Conservation (phyloP, 2,113 vertebrate species). For the Gambusia holbrooki region DNA sequence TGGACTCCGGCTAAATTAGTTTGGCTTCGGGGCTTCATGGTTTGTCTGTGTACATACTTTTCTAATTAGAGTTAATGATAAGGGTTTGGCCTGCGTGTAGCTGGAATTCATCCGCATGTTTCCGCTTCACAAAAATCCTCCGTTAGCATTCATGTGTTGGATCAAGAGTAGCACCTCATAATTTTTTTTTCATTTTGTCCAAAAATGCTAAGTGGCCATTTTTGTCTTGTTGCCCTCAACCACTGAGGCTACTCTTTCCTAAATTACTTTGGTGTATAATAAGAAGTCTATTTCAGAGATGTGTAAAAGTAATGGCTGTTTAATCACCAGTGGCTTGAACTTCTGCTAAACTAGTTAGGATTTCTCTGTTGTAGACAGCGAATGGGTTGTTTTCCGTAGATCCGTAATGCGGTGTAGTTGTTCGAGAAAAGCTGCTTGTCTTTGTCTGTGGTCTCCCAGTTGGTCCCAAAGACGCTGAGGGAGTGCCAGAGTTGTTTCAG, state of each 20-base stretch:
- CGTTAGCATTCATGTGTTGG: constrained; percentile 30
- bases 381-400: constrained; percentile 52
- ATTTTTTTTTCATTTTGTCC: constrained; percentile 40
- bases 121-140: constrained; percentile 41
- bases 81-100: constrained; percentile 38
- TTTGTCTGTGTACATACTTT: constrained; percentile 25
- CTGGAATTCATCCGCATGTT: constrained; percentile 22
- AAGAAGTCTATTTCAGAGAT: constrained; percentile 54
- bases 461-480: constrained; percentile 58
- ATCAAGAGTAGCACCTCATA: constrained; percentile 25
- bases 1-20: constrained; percentile 32
- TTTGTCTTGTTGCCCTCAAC: constrained; percentile 53
- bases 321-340: constrained; percentile 55
- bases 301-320: constrained; percentile 54
- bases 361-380: constrained; percentile 52
- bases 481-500: constrained; percentile 63
- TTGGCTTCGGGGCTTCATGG: constrained; percentile 17
- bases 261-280: constrained; percentile 52
- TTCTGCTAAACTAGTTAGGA: constrained; percentile 52
- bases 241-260: constrained; percentile 52
- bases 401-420: constrained; percentile 54
- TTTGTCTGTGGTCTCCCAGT: constrained; percentile 69
- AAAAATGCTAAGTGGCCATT: constrained; percentile 55
- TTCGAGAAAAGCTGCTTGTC: constrained; percentile 55
- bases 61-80: constrained; percentile 27